These are phyloP conservation scores for Cyclargus thomasi DNA, from an alignment of 1,140 invertebrate species.

Conservation along the genomic window DNA sequence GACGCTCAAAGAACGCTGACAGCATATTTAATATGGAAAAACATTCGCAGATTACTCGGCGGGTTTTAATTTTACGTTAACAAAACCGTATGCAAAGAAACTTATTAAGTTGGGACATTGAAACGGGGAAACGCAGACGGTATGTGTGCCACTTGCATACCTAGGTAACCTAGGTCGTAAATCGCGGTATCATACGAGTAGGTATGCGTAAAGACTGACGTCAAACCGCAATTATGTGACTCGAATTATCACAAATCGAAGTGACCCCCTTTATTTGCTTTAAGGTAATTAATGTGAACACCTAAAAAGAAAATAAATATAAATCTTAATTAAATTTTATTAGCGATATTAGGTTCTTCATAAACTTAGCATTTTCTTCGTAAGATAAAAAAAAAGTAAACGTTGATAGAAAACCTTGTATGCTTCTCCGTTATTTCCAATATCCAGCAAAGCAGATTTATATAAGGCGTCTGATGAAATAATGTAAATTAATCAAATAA, in stretches of 20 bases:
- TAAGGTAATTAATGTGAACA: neutral
- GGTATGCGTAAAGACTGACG: neutral
- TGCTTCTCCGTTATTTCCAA: no score
- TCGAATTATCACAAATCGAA: neutral
- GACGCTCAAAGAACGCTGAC: conserved; percentile 7
- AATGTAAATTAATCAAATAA: no score
- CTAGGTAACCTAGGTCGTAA: conserved; percentile 2
- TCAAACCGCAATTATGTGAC: neutral
- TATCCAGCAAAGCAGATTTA: no score
- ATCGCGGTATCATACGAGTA: neutral
- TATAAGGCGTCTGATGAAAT: no score
- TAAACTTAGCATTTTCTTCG: no score
- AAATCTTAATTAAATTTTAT: no score
- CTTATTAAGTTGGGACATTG: neutral
- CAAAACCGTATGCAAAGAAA: neutral
- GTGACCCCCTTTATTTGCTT: neutral
- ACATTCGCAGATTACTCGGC: neutral
- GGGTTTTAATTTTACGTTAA: conserved; percentile 3
- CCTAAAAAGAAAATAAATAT: no score
- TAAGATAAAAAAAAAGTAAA: no score
- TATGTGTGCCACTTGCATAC: neutral
- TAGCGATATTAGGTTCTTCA: no score
- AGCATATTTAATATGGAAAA: conserved; percentile 8
- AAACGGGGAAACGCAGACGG: neutral
- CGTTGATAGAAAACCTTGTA: no score